These are phyloP conservation scores for Sesia apiformis DNA, from an alignment of 2,888 invertebrate species.

Conservation along the genomic window DNA sequence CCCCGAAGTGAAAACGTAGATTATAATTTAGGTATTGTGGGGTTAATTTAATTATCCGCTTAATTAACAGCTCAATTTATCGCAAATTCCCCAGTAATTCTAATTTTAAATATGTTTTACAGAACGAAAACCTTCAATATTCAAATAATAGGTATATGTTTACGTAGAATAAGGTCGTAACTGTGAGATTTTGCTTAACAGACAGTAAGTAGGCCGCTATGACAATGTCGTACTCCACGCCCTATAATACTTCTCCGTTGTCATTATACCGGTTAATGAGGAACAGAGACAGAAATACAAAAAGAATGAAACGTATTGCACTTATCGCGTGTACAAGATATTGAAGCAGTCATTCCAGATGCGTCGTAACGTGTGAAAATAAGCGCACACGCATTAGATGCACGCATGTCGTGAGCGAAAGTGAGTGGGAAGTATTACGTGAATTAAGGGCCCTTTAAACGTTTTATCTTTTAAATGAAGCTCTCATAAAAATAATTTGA, in stretches of 20 bases:
- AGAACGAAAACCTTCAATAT: no score
- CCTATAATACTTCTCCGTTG: not conserved
- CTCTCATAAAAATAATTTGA: no score
- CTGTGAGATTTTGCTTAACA: no score
- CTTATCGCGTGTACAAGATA: not conserved
- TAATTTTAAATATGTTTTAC: no score
- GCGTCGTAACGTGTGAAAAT: slow-evolving; percentile 44
- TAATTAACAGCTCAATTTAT: no score
- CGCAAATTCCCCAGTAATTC: no score
- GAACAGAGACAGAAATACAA: not conserved
- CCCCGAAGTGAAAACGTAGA: no score
- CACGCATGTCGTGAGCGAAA: slow-evolving; percentile 58
- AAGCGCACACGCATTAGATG: slow-evolving; percentile 39
- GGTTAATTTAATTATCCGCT: no score
- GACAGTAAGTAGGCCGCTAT: not conserved
- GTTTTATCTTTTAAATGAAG: not conserved
- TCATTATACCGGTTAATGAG: not conserved
- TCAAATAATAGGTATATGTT: no score
- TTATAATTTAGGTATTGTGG: no score
- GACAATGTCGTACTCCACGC: not conserved
- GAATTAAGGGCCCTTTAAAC: slow-evolving; percentile 16
- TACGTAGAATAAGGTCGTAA: no score
- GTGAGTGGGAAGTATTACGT: slow-evolving; percentile 34
- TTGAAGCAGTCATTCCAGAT: not conserved
- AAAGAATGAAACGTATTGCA: not conserved